A percentile compares a stretch with the other conserved stretches of the same genome.
These are phyloP conservation scores for Linyphia triangularis DNA, from an alignment of 2,888 invertebrate genomes.

Conservation along the genomic window DNA sequence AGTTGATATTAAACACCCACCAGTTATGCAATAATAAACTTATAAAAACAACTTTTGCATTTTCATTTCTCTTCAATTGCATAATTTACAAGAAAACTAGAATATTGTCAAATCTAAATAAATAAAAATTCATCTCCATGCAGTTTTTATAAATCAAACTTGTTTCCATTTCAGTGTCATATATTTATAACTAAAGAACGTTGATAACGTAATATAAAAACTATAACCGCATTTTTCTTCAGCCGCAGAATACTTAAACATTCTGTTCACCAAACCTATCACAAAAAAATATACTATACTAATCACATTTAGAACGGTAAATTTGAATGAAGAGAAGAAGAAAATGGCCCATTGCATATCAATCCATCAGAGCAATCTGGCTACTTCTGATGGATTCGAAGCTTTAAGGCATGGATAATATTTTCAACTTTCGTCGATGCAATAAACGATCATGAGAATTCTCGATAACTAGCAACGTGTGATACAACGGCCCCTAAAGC, in stretches of 20 bases:
- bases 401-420: conserved; percentile 17
- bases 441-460: conserved; percentile 14
- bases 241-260: not conserved
- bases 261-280: not conserved
- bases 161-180: too few relatives aligned
- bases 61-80: too few relatives aligned
- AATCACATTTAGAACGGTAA: not conserved
- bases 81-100: too few relatives aligned
- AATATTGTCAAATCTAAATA: too few relatives aligned
- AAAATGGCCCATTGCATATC: not conserved
- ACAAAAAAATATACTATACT: not conserved
- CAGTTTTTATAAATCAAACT: too few relatives aligned
- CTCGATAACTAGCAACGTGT: conserved; percentile 18
- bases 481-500: not conserved
- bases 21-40: too few relatives aligned
- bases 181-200: too few relatives aligned
- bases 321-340: not conserved
- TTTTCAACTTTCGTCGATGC: not conserved
- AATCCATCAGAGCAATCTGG: not conserved
- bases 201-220: too few relatives aligned
- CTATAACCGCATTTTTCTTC: too few relatives aligned
- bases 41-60: too few relatives aligned
- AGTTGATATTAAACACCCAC: too few relatives aligned
- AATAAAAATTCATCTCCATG: too few relatives aligned
- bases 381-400: not conserved